Evolutionary conservation across 2,797 vertebrate species (phyloP).

Genomic region (Erpetoichthys calabaricus): DNA sequence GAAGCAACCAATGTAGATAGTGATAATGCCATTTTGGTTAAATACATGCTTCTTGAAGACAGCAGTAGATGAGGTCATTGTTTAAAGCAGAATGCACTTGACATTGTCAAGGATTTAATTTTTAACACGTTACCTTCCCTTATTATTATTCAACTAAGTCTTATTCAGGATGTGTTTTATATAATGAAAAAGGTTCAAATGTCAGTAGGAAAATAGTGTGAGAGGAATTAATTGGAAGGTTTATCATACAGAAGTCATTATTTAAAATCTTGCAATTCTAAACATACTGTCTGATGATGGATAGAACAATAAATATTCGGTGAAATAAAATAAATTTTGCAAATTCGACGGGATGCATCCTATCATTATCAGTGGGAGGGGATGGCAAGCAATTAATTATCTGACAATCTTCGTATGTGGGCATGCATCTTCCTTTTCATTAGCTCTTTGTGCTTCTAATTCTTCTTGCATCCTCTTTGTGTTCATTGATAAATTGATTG

Average conservation of each 20-base stretch:
- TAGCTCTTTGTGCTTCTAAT: constrained; percentile 38
- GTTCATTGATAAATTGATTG: constrained; percentile 20
- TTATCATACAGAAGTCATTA: constrained; percentile 70
- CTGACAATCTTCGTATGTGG: constrained; percentile 55
- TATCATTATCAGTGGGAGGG: constrained; percentile 73
- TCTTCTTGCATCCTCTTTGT: constrained; percentile 17
- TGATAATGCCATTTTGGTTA: constrained; percentile 22
- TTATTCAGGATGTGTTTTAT: constrained; percentile 57
- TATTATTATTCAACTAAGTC: constrained; percentile 52
- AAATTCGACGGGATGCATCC: constrained; percentile 74
- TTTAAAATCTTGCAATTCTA: constrained; percentile 72
- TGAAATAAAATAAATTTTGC: constrained; percentile 80
- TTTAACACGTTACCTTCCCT: constrained; percentile 43
- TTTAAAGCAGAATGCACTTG: constrained; percentile 45
- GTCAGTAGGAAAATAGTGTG: constrained; percentile 62
- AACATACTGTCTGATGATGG: constrained; percentile 67
- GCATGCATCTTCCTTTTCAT: constrained; percentile 62
- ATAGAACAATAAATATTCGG: constrained; percentile 77
- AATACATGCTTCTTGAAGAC: constrained; percentile 31
- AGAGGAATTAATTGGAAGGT: constrained; percentile 82
- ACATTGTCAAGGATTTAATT: constrained; percentile 44
- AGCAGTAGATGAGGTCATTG: constrained; percentile 42
- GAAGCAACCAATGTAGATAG: neutral
- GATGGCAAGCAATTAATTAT: constrained; percentile 78
- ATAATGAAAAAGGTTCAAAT: constrained; percentile 64